Base-by-base conservation (phyloP, 2,888 invertebrate species). In the Conops quadrifasciatus region DNA sequence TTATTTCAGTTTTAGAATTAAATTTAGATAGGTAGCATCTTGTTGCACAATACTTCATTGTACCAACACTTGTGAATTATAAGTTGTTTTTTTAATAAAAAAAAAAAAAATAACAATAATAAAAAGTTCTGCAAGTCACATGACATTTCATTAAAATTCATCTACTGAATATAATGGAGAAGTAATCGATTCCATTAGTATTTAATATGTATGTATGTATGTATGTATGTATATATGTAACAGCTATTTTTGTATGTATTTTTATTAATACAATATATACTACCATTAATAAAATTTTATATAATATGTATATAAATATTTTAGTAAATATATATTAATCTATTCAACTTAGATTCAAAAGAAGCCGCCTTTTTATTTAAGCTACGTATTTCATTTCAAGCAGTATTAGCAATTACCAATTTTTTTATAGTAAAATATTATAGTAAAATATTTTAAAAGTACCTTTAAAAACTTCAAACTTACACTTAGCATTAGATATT, bases 251-350 rank as follows among this genome's bases (percentile, higher is more conserved):
- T 21, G 21, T 53, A 53, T 21, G n/a, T n/a, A 49, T 16, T 49
- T 19, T 21, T 53, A 2, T 53, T 21, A n/a, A 53, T n/a, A n/a
- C n/a, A n/a, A n/a, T 53, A 53, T 53, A 53, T 53, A 21, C 11
- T 21, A 53, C 21, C 11, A 53, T 45, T 59, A 36, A 11, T 5
- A 30, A 11, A 66, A 30, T 58, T 45, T 45, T 70, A 70, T 56
- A 43, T 47, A 21, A 36, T 58, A 59, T 28, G 19, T 65, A 36
- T 66, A 60, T 60, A 24, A 45, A 26, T 70, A 26, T 15, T 63
- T 73, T 72, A 16, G 49, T 75, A 67, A 73, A 73, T 71, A 70
- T 74, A 75, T 19, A 19, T 65, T n/a, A 53, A 53, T 62, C 21
- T 71, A 36, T 69, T 62, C 67, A 19, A 21, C 62, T 70, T 70